A percentile compares a stretch with the other conserved stretches of the same genome.
Conservation (phyloP, 1,140 invertebrate species). For the Lethrus apterus region DNA sequence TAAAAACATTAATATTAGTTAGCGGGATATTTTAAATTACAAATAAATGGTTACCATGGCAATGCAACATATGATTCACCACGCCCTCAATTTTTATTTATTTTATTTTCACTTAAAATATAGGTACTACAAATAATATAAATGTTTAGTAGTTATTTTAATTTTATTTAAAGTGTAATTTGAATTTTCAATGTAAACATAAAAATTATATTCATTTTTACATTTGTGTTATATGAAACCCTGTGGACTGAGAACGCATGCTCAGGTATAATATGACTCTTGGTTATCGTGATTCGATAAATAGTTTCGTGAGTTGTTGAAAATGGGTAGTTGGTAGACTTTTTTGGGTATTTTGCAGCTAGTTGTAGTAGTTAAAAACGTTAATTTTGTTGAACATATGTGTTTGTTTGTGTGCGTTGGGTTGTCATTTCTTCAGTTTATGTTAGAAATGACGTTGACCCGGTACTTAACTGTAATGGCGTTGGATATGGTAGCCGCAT, state of each 20-base stretch:
- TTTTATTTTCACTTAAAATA: background rate
- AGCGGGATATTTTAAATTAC: slow-evolving; percentile 10
- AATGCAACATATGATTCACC: slow-evolving; percentile 37
- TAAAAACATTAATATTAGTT: background rate
- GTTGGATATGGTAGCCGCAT: slow-evolving; percentile 23
- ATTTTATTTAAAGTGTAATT: background rate
- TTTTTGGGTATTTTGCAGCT: slow-evolving; percentile 7
- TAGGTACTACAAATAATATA: background rate
- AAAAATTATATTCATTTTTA: slow-evolving; percentile 18
- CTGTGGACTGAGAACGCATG: slow-evolving; percentile 22
- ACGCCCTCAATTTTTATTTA: slow-evolving; percentile 26
- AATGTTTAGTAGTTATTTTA: background rate
- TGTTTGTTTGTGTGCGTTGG: slow-evolving; percentile 3
- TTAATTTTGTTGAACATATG: slow-evolving; percentile 9
- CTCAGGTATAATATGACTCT: slow-evolving; percentile 22
- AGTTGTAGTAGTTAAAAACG: slow-evolving; percentile 7
- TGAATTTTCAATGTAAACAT: background rate
- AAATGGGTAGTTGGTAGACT: slow-evolving; percentile 14
- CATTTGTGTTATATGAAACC: slow-evolving; percentile 27
- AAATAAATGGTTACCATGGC: slow-evolving; percentile 27
- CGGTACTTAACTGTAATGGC: slow-evolving; percentile 36
- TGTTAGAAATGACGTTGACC: slow-evolving; percentile 35
- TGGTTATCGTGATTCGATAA: slow-evolving; percentile 11
- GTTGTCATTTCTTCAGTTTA: slow-evolving; percentile 2
- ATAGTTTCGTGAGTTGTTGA: slow-evolving; percentile 10